Evolutionary conservation across 2,888 invertebrate species (phyloP), one percentile per base, ranked within the genome.

Genomic region (Andrena haemorrhoa): DNA sequence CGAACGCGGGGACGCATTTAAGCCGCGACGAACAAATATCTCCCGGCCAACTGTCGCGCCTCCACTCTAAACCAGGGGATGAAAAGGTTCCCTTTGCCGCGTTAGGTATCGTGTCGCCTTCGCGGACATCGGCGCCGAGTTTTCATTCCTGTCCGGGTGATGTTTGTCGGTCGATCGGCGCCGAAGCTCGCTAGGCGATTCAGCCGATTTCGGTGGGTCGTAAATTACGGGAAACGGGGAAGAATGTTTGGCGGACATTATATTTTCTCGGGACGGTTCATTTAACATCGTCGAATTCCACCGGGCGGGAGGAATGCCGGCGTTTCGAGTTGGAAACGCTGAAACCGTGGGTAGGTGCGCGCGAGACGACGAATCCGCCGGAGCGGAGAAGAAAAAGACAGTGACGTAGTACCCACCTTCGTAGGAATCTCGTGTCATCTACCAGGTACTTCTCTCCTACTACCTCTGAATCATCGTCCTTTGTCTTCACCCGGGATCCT

Each of bases 341-440:
- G 64, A 84, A 89, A 89, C 82, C 86, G 82, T 86, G 86, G 86
- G 80, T 82, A 78, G 74, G 73, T 61, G 73, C 74, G 73, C 81
- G 76, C 80, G 76, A 76, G 53, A 79, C 77, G 65, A 68, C 41
- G 77, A 78, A 66, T 58, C 29, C 41, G 51, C 53, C 53, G 49
- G 71, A 23, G 41, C 65, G 71, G 74, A 83, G 83, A 83, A 86
- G 86, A 85, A 88, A 87, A 88, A 89, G 88, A 89, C 87, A 88
- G 86, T 90, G 90, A 90, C 89, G 86, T 89, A 90, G 89, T 90
- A 86, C 86, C 89, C 88, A 88, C 88, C 87, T 88, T 89, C 89
- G 87, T 87, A 88, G 89, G 90, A 91, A 91, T 90, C 89, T 87
- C 85, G 88, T 89, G 90, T 91, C 90, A 91, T 90, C 88, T 87